Percentiles rank a stretch among this genome's conserved stretches.
These are phyloP conservation scores for Halictus quadricinctus DNA, from an alignment of 2,888 invertebrate genomes.

Conservation along the genomic window DNA sequence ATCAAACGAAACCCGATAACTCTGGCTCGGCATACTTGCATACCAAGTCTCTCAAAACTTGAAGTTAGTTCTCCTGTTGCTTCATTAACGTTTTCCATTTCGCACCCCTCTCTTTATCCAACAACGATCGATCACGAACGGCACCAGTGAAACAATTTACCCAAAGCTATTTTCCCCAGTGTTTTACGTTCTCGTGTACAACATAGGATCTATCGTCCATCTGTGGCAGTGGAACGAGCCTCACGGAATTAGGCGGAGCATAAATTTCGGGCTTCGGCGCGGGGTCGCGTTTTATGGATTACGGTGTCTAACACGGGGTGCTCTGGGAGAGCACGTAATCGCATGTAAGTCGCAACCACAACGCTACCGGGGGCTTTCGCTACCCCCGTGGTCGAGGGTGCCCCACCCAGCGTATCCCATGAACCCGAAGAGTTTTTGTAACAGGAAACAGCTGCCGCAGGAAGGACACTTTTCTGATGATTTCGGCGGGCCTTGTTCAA, in stretches of 20 bases:
- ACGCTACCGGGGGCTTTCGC: slow-evolving; percentile 34
- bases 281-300: slow-evolving; percentile 61
- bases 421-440: slow-evolving; percentile 58
- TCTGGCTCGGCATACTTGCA: too few relatives aligned
- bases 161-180: neutral
- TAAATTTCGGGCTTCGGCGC: slow-evolving; percentile 54
- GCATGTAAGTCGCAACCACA: slow-evolving; percentile 61
- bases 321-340: slow-evolving; percentile 50
- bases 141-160: neutral
- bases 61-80: neutral
- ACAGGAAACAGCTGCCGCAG: slow-evolving; percentile 78
- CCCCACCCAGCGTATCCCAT: slow-evolving; percentile 20
- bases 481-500: slow-evolving; percentile 50
- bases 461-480: slow-evolving; percentile 70
- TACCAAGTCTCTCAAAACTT: neutral
- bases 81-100: neutral
- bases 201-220: slow-evolving; percentile 26
- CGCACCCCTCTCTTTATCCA: neutral
- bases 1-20: neutral
- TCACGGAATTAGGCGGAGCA: slow-evolving; percentile 65
- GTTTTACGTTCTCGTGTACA: neutral
- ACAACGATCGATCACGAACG: neutral
- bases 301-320: slow-evolving; percentile 35
- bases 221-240: slow-evolving; percentile 46
- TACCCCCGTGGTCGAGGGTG: slow-evolving; percentile 34